These are phyloP conservation scores for Ormia ochracea DNA, from an alignment of 2,888 invertebrate species.

Conservation along the genomic window DNA sequence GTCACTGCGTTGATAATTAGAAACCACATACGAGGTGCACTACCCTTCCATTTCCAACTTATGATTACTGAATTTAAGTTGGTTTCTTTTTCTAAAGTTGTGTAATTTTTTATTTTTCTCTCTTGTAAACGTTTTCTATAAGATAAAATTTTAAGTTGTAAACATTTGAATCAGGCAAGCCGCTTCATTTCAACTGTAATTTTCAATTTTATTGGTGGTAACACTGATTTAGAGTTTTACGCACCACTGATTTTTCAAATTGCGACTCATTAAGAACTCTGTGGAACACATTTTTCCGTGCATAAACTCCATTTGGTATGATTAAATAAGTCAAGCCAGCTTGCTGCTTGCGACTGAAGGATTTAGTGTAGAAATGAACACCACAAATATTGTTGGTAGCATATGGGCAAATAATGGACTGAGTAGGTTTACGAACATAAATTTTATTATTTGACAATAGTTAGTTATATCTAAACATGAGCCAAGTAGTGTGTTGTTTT, in stretches of 20 bases:
- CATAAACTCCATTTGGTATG: constrained; percentile 50
- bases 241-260: constrained; percentile 29
- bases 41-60: too few relatives aligned
- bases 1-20: too few relatives aligned
- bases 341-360: neutral
- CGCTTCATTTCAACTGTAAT: too few relatives aligned
- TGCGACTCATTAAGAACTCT: constrained; percentile 11
- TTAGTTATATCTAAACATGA: constrained; percentile 18
- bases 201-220: neutral
- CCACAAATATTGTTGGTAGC: constrained; percentile 63
- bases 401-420: constrained; percentile 73
- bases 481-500: neutral
- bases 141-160: too few relatives aligned
- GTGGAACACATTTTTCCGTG: constrained; percentile 44
- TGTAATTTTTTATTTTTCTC: too few relatives aligned
- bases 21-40: too few relatives aligned
- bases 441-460: constrained; percentile 23
- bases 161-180: too few relatives aligned
- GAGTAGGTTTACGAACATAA: constrained; percentile 6
- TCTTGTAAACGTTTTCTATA: too few relatives aligned
- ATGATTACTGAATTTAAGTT: too few relatives aligned
- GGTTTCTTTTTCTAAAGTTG: too few relatives aligned
- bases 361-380: constrained; percentile 16
- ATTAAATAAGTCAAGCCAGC: constrained; percentile 44
- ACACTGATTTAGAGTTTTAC: neutral